Evolutionary conservation across 92 coral and sea anemone species (phyloP).

Genomic region (Desmophyllum pertusum): DNA sequence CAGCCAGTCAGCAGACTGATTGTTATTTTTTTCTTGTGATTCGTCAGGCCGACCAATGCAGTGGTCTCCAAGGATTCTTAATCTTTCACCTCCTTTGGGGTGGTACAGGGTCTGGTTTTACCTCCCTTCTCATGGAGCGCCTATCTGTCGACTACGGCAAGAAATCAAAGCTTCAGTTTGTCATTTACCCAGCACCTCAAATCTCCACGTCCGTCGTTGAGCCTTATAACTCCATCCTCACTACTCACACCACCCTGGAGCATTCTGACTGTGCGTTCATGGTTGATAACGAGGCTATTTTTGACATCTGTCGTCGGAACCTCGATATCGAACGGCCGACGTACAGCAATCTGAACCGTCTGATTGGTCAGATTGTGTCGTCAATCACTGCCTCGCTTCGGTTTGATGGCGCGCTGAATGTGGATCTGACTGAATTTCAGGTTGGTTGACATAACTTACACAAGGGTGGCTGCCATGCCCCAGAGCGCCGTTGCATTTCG

Average conservation of each 20-base stretch:
- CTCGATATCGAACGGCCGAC: conserved; percentile 74
- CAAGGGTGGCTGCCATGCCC: no score
- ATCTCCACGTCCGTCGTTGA: conserved; percentile 74
- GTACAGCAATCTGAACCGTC: conserved; percentile 75
- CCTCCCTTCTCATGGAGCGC: conserved; percentile 72
- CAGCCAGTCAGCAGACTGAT: background rate
- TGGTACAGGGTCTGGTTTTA: conserved; percentile 74
- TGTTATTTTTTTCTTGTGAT: background rate
- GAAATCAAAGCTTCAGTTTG: conserved; percentile 71
- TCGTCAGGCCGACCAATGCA: conserved; percentile 70
- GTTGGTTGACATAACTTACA: background rate
- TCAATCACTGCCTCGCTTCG: conserved; percentile 86
- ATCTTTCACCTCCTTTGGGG: conserved; percentile 77
- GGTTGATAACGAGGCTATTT: conserved; percentile 81
- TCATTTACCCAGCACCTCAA: conserved; percentile 73
- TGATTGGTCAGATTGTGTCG: conserved; percentile 76
- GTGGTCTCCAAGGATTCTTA: conserved; percentile 71
- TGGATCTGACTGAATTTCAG: conserved; percentile 90
- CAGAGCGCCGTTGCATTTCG: no score
- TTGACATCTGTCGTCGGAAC: conserved; percentile 78
- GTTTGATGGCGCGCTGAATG: conserved; percentile 92
- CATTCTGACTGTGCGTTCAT: conserved; percentile 69
- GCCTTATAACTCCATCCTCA: conserved; percentile 67
- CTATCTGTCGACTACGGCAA: conserved; percentile 76
- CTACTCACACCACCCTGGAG: conserved; percentile 70